These are phyloP conservation scores for Tiliqua scincoides DNA, from an alignment of 2,113 vertebrate genomes.

Conservation along the genomic window DNA sequence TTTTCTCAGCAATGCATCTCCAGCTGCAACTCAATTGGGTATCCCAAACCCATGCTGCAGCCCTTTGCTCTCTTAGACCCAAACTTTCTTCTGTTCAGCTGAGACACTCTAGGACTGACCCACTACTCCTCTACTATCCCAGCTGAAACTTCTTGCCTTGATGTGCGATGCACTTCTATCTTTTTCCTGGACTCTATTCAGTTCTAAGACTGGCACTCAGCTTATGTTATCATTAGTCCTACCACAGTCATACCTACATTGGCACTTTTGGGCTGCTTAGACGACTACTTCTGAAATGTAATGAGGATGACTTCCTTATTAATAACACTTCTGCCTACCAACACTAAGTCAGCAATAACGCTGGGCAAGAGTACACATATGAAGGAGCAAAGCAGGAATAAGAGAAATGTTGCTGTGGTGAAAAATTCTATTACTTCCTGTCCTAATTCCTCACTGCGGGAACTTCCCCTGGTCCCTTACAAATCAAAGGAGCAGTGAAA, in stretches of 20 bases:
- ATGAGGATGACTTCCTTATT: background rate
- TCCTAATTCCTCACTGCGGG: background rate
- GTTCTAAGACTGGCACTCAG: background rate
- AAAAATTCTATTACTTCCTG: background rate
- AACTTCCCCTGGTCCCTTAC: background rate
- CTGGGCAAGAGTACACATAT: background rate
- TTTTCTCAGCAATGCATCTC: background rate
- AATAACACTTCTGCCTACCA: background rate
- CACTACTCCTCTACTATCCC: background rate
- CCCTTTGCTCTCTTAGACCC: no score
- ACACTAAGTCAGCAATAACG: background rate
- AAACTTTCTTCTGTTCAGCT: background rate
- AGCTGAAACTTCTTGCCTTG: background rate
- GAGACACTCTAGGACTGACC: no score
- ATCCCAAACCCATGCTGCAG: background rate
- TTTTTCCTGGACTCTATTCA: background rate
- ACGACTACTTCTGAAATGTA: background rate
- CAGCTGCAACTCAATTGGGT: background rate
- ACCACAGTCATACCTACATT: background rate
- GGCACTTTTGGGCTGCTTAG: background rate
- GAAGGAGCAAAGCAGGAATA: background rate
- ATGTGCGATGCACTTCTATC: background rate
- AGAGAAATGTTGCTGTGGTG: background rate
- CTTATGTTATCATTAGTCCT: background rate
- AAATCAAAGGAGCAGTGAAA: background rate